Base-by-base conservation (phyloP, 2,888 invertebrate genomes). In the Byasa hedistus region DNA sequence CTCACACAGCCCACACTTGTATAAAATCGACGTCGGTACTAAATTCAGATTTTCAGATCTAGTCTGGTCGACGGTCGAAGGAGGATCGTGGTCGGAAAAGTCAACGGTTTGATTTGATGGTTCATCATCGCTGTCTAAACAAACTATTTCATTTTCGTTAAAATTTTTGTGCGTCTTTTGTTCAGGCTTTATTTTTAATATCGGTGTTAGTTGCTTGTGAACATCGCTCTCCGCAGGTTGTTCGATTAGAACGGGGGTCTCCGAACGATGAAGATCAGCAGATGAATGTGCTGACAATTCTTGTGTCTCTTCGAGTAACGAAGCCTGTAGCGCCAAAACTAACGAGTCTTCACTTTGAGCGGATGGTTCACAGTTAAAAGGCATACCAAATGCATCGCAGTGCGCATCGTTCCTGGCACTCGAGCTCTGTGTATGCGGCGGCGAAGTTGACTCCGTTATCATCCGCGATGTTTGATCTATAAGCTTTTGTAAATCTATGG, bases 101-200 rank as follows among this genome's bases (percentile, higher is more conserved):
- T 82, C 80, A 39, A 81, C 70, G 27, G 71, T 69, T 22, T 68
- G 70, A 19, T 65, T 71, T 0, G 72, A 36, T 32, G 73, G 78
- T 3, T 90, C 91, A 1, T 91, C 91, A 36, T 92, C 91, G 64
- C 90, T 91, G 61, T 91, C 91, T 48, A 90, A 71, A 57, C 85
- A 85, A 32, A 76, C 74, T 19, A 87, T 79, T 0, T 84, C 71
- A 0, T 77, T 73, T 5, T 52, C 21, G 0, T 68, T 72, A 24
- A 52, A n/a, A n/a, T 71, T 72, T 23, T 68, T 64, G 2, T 69
- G 68, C 15, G 72, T 69, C 19, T 69, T 69, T 5, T 72, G 70
- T 5, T 56, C 66, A 10, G 75, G 72, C 70, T 85, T 84, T 1
- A 65, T 48, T 75, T 87, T 87, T 2, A 82, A 63, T 58, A 76